Conservation (phyloP, 2,888 invertebrate genomes). For the Pollenia labialis region DNA sequence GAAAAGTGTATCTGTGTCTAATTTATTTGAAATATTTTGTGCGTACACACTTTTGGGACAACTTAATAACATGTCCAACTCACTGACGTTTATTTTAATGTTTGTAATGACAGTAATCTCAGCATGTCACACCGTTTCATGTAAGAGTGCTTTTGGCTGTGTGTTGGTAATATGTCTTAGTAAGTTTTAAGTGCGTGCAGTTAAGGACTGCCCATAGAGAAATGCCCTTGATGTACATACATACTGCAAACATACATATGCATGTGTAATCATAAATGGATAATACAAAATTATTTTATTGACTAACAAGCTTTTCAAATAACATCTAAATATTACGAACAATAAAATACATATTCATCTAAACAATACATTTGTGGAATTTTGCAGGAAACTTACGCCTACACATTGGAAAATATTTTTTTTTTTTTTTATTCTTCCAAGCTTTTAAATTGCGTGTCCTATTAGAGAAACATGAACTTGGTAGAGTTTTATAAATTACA, state of each 20-base stretch:
- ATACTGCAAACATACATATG: neutral
- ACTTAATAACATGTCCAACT: slow-evolving; percentile 65
- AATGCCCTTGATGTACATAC: slow-evolving; percentile 39
- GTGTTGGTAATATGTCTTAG: neutral
- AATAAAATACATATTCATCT: neutral
- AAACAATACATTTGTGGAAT: neutral
- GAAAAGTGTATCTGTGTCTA: neutral
- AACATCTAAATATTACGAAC: neutral
- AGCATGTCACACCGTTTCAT: slow-evolving; percentile 42
- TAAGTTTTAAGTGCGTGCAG: slow-evolving; percentile 26
- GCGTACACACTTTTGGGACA: slow-evolving; percentile 52
- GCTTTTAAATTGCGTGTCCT: slow-evolving; percentile 49
- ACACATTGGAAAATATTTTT: neutral
- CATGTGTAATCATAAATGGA: slow-evolving; percentile 6
- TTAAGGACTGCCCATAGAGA: slow-evolving; percentile 26
- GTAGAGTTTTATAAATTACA: neutral
- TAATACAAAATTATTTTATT: slow-evolving; percentile 39
- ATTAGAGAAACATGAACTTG: slow-evolving; percentile 27
- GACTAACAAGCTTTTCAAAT: slow-evolving; percentile 40
- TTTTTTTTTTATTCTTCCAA: neutral
- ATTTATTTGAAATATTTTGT: slow-evolving; percentile 30
- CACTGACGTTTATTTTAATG: slow-evolving; percentile 59
- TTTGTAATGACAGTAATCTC: slow-evolving; percentile 67
- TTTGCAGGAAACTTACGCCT: slow-evolving; percentile 24
- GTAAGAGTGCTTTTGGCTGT: neutral